Base-by-base conservation (phyloP, 2,113 vertebrate genomes). In the Camelus bactrianus region DNA sequence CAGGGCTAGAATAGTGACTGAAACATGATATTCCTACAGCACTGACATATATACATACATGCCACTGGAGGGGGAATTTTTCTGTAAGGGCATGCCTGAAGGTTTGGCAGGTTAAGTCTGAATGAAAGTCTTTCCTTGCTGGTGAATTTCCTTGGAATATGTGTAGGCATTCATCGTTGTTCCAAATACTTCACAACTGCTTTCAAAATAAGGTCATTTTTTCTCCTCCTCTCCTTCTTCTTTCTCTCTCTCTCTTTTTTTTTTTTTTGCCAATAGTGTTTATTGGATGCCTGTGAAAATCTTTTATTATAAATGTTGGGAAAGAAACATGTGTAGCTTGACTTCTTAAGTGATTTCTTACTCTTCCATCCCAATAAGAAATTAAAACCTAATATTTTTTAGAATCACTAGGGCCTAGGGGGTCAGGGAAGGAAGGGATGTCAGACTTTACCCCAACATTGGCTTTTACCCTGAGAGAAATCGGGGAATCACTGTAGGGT, bases 171-270 rank as follows among this genome's bases (percentile, higher is more conserved):
- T 87, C 19, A 52, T n/a, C 56, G 82, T 86, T 72, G 4, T 80
- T 87, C 38, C 17, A 2, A 5, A 88, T 95, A 56, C 15, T 56
- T 87, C 77, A 15, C 73, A 95, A 86, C 0, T 86, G 5, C 30
- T 67, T 89, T 92, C 30, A 85, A 89, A 89, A 22, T 75, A 76
- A 86, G 69, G 64, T 69, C 3, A 54, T 86, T 93, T 90, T 5
- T 80, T 75, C 11, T 70, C 38, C 38, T 42, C 38, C 38, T 42
- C 38, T 42, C 38, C 38, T 42, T 42, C 38, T 42, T 42, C 38
- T 42, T 42, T 42, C 38, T 42, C 38, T 42, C 38, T 42, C 38
- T 42, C 4, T 42, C 38, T 42, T 42, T 86, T 93, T 90, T 5
- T 80, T 15, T 38, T 26, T 50, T 89, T 8, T 70, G 38, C 16